Conservation (phyloP, 1,140 invertebrate species). For the Eciton burchellii region DNA sequence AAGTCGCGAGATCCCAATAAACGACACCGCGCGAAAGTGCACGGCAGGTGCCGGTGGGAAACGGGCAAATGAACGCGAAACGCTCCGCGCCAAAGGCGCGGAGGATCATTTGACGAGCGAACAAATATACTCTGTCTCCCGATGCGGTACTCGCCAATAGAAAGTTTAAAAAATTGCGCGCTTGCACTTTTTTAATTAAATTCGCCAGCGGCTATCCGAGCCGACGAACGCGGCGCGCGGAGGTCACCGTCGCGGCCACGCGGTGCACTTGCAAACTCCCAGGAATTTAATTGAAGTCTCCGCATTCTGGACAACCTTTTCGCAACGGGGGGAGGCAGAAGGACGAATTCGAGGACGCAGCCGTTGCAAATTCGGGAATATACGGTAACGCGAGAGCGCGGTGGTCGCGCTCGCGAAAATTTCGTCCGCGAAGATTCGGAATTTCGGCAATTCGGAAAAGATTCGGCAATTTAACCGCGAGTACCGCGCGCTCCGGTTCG, state of each 20-base stretch:
- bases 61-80: constrained; percentile 1
- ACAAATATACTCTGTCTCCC: constrained; percentile 44
- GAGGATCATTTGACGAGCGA: constrained; percentile 52
- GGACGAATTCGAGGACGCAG: constrained; percentile 27
- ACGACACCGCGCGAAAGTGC: not conserved
- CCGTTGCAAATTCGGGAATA: constrained; percentile 51
- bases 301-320: constrained; percentile 57
- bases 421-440: too few relatives aligned
- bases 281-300: constrained; percentile 74
- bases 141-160: constrained; percentile 38
- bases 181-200: constrained; percentile 77
- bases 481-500: too few relatives aligned
- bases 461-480: not conserved
- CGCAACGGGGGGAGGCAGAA: too few relatives aligned
- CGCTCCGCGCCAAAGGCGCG: not conserved
- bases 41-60: not conserved
- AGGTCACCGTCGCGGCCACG: constrained; percentile 54
- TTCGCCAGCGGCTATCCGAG: constrained; percentile 46
- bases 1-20: constrained; percentile 30
- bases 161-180: constrained; percentile 68
- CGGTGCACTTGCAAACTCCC: constrained; percentile 69
- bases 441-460: not conserved
- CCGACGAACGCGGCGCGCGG: constrained; percentile 37
- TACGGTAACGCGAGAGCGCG: constrained; percentile 22
- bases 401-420: not conserved